A percentile compares a stretch with the other conserved stretches of the same genome.
phyloP scores from a whole-genome alignment of 2,888 invertebrate species.

The Stenodema calcarata region DNA sequence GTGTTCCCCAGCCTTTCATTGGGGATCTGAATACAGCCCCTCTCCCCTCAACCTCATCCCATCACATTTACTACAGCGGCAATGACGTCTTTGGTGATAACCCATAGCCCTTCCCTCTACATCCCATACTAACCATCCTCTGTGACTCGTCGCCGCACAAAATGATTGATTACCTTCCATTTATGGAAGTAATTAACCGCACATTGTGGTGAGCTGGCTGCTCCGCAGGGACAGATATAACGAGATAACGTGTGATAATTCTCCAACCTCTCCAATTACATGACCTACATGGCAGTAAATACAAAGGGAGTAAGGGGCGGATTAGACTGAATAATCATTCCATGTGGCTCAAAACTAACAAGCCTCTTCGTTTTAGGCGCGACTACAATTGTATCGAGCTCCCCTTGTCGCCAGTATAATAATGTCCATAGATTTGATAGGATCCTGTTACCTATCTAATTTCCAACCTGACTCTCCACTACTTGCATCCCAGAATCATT shows the following conservation, averaged over 20 bases:
- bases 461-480: too few species aligned
- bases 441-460: too few species aligned
- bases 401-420: too few species aligned
- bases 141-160: neutral
- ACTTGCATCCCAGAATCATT: too few species aligned
- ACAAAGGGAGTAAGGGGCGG: neutral
- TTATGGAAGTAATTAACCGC: constrained; percentile 5
- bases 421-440: too few species aligned
- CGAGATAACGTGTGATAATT: neutral
- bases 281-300: neutral
- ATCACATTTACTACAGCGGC: neutral
- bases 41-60: neutral
- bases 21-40: neutral
- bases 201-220: neutral
- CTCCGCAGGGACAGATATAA: neutral
- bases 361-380: too few species aligned
- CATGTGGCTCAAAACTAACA: too few species aligned
- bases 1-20: neutral
- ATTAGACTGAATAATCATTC: neutral
- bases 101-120: neutral
- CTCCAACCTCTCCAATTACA: neutral
- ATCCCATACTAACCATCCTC: neutral
- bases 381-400: too few species aligned
- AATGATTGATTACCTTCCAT: constrained; percentile 23
- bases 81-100: neutral